Base-by-base conservation (phyloP, 2,113 vertebrate species). In the Pristiophorus japonicus region DNA sequence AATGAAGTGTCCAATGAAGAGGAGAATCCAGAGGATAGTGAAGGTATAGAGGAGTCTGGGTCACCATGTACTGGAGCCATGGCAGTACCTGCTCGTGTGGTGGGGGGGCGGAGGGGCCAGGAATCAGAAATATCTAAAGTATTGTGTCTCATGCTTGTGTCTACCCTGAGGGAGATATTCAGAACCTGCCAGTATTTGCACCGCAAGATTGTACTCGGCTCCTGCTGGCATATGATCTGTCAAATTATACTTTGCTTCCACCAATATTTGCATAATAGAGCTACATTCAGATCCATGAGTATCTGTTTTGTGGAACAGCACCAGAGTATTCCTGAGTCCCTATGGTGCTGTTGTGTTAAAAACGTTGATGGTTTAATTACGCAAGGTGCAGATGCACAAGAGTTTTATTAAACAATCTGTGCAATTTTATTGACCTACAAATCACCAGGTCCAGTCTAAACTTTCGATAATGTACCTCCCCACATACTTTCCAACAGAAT, bases 21-120 rank as follows among this genome's bases (percentile, higher is more conserved):
- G 91, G 99, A 99, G 97, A 99, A 99, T 96, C 98, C 98, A 85
- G 99, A 99, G 96, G 99, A 99, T 96, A 99, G 99, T 96, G 99
- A 99, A 98, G 99, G 99, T 99, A 97, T 87, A 45, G n/a, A 87
- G 78, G 45, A 47, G 65, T 47, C 55, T 65, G 42, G 27, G 65
- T 67, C 22, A 51, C 10, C 24, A 27, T 34, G 78, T 87, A 4
- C 18, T 88, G 45, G 47, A 47, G 12, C 27, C 14, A 27, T 1
- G 24, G 10, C 55, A 78, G 27, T 84, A 24, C 4, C 30, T 66
- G n/a, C 51, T 34, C 34, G 7, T 42, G 55, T 78, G 22, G 34
- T 11, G 20, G n/a, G 1, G 20, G 22, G 3, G 24, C n/a, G 38
- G 14, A 4, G 62, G 6, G 38, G 27, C 10, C 7, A 66, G 91